A percentile compares a stretch with the other conserved stretches of the same genome.
Conservation (phyloP, 2,113 vertebrate species). For the Nothobranchius kuhntae region DNA sequence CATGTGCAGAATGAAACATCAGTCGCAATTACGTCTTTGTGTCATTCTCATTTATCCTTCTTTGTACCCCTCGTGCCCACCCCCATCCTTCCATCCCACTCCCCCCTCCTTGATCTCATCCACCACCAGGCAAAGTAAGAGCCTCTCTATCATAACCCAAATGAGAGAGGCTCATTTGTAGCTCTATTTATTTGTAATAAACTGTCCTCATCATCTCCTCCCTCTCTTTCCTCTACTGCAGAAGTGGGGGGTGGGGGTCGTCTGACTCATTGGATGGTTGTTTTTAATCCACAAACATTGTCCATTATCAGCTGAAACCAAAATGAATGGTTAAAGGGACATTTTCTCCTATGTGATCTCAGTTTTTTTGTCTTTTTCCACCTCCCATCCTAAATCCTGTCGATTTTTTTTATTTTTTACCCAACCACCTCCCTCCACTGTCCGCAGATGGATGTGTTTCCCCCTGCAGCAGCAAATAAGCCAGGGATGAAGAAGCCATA, state of each 20-base stretch:
- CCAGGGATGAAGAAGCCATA: constrained; percentile 68
- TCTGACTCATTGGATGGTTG: neutral
- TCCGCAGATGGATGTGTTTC: constrained; percentile 58
- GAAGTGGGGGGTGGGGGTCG: neutral
- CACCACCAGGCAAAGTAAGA: constrained; percentile 62
- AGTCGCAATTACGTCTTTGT: constrained; percentile 63
- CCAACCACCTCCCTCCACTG: constrained; percentile 10
- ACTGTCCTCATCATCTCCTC: constrained; percentile 22
- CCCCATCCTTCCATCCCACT: neutral
- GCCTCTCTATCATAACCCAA: constrained; percentile 69
- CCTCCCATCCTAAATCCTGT: constrained; percentile 19
- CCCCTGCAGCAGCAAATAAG: constrained; percentile 55
- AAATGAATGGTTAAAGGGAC: constrained; percentile 36
- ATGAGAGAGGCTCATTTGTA: constrained; percentile 70
- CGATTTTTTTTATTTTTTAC: neutral
- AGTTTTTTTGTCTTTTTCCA: constrained; percentile 14
- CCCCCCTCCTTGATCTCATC: constrained; percentile 35
- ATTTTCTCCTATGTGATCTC: constrained; percentile 20
- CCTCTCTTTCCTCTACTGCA: constrained; percentile 7
- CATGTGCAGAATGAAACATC: constrained; percentile 69
- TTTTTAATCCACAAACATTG: constrained; percentile 1
- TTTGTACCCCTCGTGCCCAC: constrained; percentile 8
- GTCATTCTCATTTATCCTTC: constrained; percentile 56
- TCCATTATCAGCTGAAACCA: constrained; percentile 31
- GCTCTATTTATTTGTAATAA: constrained; percentile 76